These are phyloP conservation scores for Drosophila arawakana DNA, from an alignment of 1,140 invertebrate genomes.

Conservation along the genomic window DNA sequence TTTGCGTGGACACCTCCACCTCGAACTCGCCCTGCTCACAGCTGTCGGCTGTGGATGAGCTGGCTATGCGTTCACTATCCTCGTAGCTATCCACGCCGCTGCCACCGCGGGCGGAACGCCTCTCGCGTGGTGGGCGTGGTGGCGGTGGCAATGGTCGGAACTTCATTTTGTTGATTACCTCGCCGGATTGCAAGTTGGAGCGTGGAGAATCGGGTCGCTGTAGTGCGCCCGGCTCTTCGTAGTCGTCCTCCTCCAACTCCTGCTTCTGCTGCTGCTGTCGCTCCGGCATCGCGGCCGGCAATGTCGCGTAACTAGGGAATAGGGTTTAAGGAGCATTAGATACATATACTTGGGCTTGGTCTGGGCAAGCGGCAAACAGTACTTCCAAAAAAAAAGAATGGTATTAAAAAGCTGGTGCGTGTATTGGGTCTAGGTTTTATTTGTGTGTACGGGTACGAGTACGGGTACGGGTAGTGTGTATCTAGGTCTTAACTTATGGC, in stretches of 20 bases:
- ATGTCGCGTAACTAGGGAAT: constrained; percentile 63
- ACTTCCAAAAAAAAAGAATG: constrained; percentile 27
- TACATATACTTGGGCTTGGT: constrained; percentile 22
- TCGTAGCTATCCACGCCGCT: constrained; percentile 69
- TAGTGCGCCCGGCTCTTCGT: constrained; percentile 70
- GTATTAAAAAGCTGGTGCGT: constrained; percentile 37
- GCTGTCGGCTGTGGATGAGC: constrained; percentile 74
- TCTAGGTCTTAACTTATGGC: constrained; percentile 48
- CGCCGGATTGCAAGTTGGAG: constrained; percentile 88
- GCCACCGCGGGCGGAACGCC: constrained; percentile 81
- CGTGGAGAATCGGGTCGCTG: constrained; percentile 83
- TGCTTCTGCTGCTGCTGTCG: constrained; percentile 18
- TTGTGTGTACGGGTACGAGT: constrained; percentile 41
- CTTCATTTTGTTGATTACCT: constrained; percentile 91
- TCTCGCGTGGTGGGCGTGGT: constrained; percentile 90
- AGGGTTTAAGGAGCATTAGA: constrained; percentile 69
- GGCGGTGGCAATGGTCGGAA: constrained; percentile 92
- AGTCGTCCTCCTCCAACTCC: constrained; percentile 68
- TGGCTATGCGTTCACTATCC: constrained; percentile 75
- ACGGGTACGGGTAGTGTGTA: constrained; percentile 34
- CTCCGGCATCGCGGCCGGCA: constrained; percentile 29
- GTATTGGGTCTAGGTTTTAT: constrained; percentile 84
- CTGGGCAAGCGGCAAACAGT: constrained; percentile 49
- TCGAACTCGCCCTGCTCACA: constrained; percentile 85
- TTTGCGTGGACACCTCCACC: constrained; percentile 91